Evolutionary conservation across 2,113 vertebrate genomes (phyloP).

Genomic region (Deroptyus accipitrinus): DNA sequence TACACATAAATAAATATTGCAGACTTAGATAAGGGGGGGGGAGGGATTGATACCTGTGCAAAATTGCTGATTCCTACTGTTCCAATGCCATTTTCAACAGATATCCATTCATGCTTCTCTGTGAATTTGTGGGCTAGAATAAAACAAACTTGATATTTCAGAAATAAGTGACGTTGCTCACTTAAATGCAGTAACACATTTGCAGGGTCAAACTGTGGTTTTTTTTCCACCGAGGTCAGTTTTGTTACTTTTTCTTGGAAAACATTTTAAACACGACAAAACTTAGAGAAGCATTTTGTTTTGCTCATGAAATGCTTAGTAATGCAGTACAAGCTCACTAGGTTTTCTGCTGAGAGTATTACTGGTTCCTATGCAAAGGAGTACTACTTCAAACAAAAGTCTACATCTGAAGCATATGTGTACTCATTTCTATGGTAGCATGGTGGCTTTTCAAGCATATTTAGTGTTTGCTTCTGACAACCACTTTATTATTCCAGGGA

Average conservation of each 20-base stretch:
- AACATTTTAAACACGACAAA: not conserved
- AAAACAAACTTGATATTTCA: constrained; percentile 60
- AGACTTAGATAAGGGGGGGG: not conserved
- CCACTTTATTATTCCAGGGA: not conserved
- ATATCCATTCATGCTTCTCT: constrained; percentile 97
- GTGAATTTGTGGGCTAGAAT: constrained; percentile 92
- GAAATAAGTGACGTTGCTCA: not conserved
- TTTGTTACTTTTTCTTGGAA: not conserved
- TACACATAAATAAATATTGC: not conserved
- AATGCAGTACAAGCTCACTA: not conserved
- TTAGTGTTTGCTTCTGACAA: not conserved
- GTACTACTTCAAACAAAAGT: not conserved
- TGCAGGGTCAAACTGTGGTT: not conserved
- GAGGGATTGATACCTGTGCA: constrained; percentile 86
- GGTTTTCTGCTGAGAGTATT: not conserved
- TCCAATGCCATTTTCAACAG: constrained; percentile 84
- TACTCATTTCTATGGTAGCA: not conserved
- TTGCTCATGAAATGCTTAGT: not conserved
- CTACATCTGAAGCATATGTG: not conserved
- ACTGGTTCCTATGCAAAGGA: not conserved
- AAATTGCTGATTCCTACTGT: constrained; percentile 96
- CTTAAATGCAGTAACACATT: not conserved
- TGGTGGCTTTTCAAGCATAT: not conserved
- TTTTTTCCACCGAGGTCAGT: not conserved
- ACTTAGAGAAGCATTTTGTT: not conserved